Evolutionary conservation across 2,888 invertebrate genomes (phyloP).

Genomic region (Pristionchus arcanus): DNA sequence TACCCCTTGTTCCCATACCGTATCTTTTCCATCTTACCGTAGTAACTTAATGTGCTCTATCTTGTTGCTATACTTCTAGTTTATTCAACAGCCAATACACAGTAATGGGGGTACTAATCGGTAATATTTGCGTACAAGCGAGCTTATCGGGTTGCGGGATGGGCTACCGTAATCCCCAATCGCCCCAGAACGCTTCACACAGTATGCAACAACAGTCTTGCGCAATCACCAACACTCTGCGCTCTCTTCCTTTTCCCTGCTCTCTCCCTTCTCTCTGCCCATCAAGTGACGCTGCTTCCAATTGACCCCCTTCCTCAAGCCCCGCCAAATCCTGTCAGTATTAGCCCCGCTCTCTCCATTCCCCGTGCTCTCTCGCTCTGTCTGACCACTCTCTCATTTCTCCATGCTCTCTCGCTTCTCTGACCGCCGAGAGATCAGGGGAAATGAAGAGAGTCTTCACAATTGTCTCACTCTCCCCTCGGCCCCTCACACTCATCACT

Average conservation of each 20-base stretch:
- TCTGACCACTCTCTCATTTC: not conserved
- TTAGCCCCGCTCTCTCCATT: not conserved
- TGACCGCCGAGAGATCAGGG: not conserved
- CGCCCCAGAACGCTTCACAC: not conserved
- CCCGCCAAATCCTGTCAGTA: not conserved
- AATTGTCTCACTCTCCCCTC: too few species aligned
- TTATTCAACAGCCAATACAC: too few species aligned
- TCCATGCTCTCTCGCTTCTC: not conserved
- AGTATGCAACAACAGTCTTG: not conserved
- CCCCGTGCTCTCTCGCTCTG: not conserved
- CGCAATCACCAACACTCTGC: not conserved
- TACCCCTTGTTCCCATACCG: too few species aligned
- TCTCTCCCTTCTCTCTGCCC: not conserved
- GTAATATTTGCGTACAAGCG: too few species aligned
- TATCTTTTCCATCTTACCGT: too few species aligned
- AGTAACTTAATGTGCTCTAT: too few species aligned
- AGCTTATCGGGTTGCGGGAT: not conserved
- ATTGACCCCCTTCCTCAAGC: not conserved
- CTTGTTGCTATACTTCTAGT: too few species aligned
- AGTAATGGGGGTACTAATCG: too few species aligned
- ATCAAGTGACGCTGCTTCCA: not conserved
- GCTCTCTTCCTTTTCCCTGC: not conserved
- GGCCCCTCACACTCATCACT: too few species aligned
- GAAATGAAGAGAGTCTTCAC: not conserved
- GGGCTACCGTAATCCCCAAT: not conserved